These are phyloP conservation scores for Drosophila sp. DNA, from an alignment of 1,140 invertebrate genomes.

Conservation along the genomic window DNA sequence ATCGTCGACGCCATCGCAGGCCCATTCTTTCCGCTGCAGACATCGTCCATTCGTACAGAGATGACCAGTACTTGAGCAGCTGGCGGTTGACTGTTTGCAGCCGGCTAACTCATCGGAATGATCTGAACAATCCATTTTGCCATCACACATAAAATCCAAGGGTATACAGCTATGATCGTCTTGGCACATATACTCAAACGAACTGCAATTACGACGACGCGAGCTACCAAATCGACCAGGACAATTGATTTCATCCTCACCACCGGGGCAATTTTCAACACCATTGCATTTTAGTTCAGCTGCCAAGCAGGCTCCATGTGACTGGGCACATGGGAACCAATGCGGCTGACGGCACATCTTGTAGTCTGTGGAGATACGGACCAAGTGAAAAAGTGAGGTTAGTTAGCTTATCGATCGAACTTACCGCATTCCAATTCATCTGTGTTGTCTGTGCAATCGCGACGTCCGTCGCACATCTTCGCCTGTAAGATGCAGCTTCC, in stretches of 20 bases:
- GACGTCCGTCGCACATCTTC: constrained; percentile 87
- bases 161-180: constrained; percentile 87
- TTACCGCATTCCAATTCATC: constrained; percentile 88
- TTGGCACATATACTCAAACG: constrained; percentile 85
- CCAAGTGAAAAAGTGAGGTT: background rate
- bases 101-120: constrained; percentile 88
- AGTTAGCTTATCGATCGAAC: constrained; percentile 23
- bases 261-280: constrained; percentile 84
- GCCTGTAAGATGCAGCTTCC: constrained; percentile 85
- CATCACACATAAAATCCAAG: constrained; percentile 88
- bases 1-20: constrained; percentile 84
- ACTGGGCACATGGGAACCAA: constrained; percentile 74
- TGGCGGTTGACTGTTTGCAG: constrained; percentile 82
- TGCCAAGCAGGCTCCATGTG: constrained; percentile 82
- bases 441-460: constrained; percentile 87
- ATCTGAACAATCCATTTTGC: constrained; percentile 90
- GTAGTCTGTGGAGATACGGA: constrained; percentile 40
- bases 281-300: constrained; percentile 83
- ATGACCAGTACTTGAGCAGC: constrained; percentile 57
- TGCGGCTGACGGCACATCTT: constrained; percentile 75
- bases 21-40: constrained; percentile 63
- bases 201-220: constrained; percentile 78
- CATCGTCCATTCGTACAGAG: constrained; percentile 73
- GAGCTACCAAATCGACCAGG: constrained; percentile 17
- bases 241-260: constrained; percentile 83